A percentile compares a stretch with the other conserved stretches of the same genome.
These are phyloP conservation scores for Ericerus pela DNA, from an alignment of 1,140 invertebrate species.

Conservation along the genomic window DNA sequence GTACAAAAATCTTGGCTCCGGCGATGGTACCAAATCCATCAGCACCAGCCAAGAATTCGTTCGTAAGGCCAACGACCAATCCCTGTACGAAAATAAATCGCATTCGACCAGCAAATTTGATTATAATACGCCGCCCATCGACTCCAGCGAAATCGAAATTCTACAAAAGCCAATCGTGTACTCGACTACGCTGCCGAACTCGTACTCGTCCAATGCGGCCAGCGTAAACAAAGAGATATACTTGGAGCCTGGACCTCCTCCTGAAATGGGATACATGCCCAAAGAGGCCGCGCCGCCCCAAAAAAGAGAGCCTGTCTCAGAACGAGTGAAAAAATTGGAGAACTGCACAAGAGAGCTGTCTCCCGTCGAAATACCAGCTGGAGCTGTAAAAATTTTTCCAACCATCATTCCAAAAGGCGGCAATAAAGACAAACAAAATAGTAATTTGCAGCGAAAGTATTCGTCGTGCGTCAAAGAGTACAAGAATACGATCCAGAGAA, in stretches of 20 bases:
- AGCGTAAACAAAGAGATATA: slow-evolving; percentile 36
- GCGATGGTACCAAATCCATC: no score
- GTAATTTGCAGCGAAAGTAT: slow-evolving; percentile 12
- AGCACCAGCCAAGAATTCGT: no score
- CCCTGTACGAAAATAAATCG: slow-evolving; percentile 15
- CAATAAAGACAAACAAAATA: slow-evolving; percentile 14
- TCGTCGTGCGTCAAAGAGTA: slow-evolving; percentile 3
- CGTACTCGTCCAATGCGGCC: not conserved
- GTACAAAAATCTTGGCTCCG: no score
- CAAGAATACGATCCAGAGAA: not conserved
- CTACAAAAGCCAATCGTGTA: slow-evolving; percentile 13
- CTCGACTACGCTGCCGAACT: no score
- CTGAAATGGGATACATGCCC: slow-evolving; percentile 50
- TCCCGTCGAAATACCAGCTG: slow-evolving; percentile 42
- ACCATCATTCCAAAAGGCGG: slow-evolving; percentile 4
- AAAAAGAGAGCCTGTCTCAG: slow-evolving; percentile 37
- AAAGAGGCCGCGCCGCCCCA: slow-evolving; percentile 31
- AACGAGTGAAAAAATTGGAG: slow-evolving; percentile 46
- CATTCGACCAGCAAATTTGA: not conserved
- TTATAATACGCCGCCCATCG: not conserved
- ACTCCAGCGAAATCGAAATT: not conserved
- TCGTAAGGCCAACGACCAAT: slow-evolving; percentile 16
- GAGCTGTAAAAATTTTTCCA: slow-evolving; percentile 45
- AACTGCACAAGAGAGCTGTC: slow-evolving; percentile 40
- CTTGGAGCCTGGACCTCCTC: slow-evolving; percentile 50